Percentiles rank a stretch among this genome's conserved stretches.
Evolutionary conservation across 2,888 invertebrate species (phyloP).

Genomic region (Chymomyza caudatula): DNA sequence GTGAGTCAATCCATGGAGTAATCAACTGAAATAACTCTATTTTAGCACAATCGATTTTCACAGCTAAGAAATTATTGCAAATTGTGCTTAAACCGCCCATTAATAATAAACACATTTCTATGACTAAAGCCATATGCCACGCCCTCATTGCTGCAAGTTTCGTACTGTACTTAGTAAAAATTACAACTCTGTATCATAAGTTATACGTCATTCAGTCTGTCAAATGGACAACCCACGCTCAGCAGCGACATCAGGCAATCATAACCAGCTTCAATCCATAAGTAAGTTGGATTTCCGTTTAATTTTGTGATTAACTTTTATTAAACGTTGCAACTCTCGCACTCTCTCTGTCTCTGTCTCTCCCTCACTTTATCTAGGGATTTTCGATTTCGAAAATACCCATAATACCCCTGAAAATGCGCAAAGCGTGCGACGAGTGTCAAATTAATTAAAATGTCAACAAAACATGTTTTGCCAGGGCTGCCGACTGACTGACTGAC

Average conservation of each 20-base stretch:
- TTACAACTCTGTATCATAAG: background rate
- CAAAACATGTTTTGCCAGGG: conserved; percentile 60
- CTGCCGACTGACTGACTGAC: conserved; percentile 35
- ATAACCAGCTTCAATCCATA: background rate
- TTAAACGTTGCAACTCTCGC: background rate
- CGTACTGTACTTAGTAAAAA: too few relatives aligned
- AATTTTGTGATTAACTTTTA: conserved; percentile 6
- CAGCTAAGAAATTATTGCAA: too few relatives aligned
- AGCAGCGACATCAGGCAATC: background rate
- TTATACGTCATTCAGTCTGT: background rate
- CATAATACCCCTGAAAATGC: conserved; percentile 25
- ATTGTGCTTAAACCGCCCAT: too few relatives aligned
- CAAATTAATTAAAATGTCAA: conserved; percentile 74
- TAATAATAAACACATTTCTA: too few relatives aligned
- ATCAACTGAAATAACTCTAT: too few relatives aligned
- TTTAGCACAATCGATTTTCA: too few relatives aligned
- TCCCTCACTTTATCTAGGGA: background rate
- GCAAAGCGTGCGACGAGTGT: conserved; percentile 58
- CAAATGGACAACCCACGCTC: background rate
- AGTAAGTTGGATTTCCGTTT: conserved; percentile 5
- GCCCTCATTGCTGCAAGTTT: too few relatives aligned
- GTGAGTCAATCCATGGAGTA: too few relatives aligned
- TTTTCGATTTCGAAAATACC: background rate
- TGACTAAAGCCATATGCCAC: too few relatives aligned
- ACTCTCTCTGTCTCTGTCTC: background rate